Base-by-base conservation (phyloP, 53 echinoderm and acorn worm genomes). In the Holothuria leucospilota region DNA sequence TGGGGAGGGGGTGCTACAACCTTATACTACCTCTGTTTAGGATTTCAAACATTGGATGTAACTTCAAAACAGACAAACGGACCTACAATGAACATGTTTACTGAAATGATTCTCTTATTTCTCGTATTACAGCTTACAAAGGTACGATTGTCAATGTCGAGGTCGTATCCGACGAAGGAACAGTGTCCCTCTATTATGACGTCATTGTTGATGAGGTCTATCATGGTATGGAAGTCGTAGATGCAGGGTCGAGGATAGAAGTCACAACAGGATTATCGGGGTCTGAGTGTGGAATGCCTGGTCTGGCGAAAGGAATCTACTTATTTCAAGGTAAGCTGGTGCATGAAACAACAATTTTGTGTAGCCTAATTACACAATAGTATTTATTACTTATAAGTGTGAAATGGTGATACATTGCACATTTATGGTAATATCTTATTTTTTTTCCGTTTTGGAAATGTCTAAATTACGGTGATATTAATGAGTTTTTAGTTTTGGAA, bases 261-360 rank as follows among this genome's bases (percentile, higher is more conserved):
- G 41, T 72, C 20, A 42, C 72, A 24, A 40, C 72, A 14, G 72
- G 23, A 25, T 20, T 72, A 46, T 46, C 46, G 6, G 46, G 46
- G 23, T 41, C 41, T 42, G 49, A 39, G 3, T 72, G 72, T 39
- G 72, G 72, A 20, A 72, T 14, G 24, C 41, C 72, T 24, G 72
- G 72, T 72, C 46, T 72, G 8, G n/a, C 72, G 30, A 72, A 72
- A 40, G 72, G 72, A 72, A 5, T 13, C 13, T 25, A 72, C 49
- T 49, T 72, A 40, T 72, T 72, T 30, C 72, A 72, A 72, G 72
- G 72, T 40, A 40, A 72, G 72, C 25, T 39, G 46, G 46, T 46
- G 6, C 46, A 40, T 41, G 41, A 20, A 72, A 41, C 0, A 7
- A 20, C 23, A 24, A 63, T 24, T 63, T 63, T 63, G 4, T 9